Base-by-base conservation (phyloP, 2,888 invertebrate species). In the Linnaemya tessellans region DNA sequence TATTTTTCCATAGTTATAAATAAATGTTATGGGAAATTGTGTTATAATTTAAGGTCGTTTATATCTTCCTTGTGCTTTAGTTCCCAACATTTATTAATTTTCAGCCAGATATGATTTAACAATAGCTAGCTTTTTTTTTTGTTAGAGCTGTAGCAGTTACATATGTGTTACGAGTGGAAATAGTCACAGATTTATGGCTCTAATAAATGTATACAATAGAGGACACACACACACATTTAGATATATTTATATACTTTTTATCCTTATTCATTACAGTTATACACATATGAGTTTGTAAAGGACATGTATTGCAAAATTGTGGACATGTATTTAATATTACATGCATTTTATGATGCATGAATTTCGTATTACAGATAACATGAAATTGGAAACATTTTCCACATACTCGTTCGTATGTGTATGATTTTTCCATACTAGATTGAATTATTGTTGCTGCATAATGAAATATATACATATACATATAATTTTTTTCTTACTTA, bases 1-100 rank as follows among this genome's bases (percentile, higher is more conserved):
- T 25, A 30, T 25, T 13, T 18, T 18, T 22, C 38, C 8, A 38
- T n/a, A 51, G 49, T 30, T 62, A 10, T 46, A 30, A n/a, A 58
- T 71, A 30, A 58, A 20, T 65, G 77, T 78, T 78, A 25, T 35
- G 56, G 79, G 74, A 85, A 82, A 85, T 85, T 71, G 78, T 79
- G 65, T 70, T 79, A 85, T 82, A 85, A 85, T 85, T 85, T 85
- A 85, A 85, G 82, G 75, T 85, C 82, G 64, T 84, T 84, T 84
- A 54, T 70, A 64, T 54, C 49, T 35, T 73, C 58, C 68, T 58
- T 9, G 10, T 22, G 11, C 22, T 60, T 58, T 43, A 68, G n/a
- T 68, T 56, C 9, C 10, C 38, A 20, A 43, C 49, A 74, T 51
- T 75, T 74, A 49, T 78, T 13, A 70, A 35, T n/a, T 74, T 81